Evolutionary conservation across 2,888 invertebrate species (phyloP).

Genomic region (Itoplectis maculator): DNA sequence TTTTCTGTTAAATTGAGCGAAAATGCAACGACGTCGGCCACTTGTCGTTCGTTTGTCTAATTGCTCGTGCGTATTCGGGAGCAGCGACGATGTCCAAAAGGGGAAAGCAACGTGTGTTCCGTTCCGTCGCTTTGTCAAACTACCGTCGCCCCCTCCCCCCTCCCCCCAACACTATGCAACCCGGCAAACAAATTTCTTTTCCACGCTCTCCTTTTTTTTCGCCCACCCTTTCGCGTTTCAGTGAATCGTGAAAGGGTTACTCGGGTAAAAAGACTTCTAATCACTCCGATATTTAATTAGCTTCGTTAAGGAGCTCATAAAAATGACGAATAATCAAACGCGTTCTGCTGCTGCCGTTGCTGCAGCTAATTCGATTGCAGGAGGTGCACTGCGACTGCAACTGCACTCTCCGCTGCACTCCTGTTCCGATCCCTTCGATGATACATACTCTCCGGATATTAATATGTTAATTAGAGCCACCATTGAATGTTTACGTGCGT

Average conservation of each 20-base stretch:
- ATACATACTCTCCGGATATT: background rate
- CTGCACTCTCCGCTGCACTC: constrained; percentile 7
- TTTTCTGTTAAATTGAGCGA: constrained; percentile 76
- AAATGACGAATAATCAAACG: constrained; percentile 53
- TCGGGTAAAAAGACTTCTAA: constrained; percentile 59
- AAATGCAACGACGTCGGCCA: constrained; percentile 70
- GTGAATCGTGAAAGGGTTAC: constrained; percentile 56
- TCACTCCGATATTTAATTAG: constrained; percentile 62
- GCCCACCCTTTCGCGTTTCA: constrained; percentile 45
- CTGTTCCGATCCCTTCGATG: background rate
- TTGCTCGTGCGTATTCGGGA: constrained; percentile 69
- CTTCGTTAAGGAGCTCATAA: constrained; percentile 54
- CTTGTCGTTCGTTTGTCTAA: constrained; percentile 71
- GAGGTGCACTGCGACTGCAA: background rate
- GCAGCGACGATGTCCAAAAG: constrained; percentile 45
- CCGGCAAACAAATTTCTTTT: constrained; percentile 55
- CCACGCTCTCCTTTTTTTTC: constrained; percentile 20
- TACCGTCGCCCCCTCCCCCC: constrained; percentile 19
- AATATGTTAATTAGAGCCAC: constrained; percentile 31
- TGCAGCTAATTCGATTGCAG: constrained; percentile 47
- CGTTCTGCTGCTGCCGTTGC: constrained; percentile 40
- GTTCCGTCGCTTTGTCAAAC: constrained; percentile 44
- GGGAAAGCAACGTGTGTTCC: constrained; percentile 39
- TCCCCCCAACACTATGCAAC: constrained; percentile 13
- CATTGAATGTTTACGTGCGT: background rate